phyloP scores from a whole-genome alignment of 2,888 invertebrate species.

The Heliconius erato region DNA sequence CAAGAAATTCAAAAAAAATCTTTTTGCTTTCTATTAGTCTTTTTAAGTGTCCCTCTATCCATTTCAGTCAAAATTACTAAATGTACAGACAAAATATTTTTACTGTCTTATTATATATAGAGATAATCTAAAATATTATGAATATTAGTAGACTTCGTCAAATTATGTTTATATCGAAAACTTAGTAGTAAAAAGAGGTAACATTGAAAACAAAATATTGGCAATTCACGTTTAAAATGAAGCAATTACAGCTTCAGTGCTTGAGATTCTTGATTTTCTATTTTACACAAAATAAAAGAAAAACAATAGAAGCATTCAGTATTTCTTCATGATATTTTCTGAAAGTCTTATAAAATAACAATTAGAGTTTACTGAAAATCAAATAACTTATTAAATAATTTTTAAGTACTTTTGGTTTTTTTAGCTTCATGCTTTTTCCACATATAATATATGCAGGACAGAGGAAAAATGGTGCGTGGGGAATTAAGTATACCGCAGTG shows the following conservation, averaged over 20 bases:
- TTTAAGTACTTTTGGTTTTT: too few species aligned
- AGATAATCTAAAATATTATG: not conserved
- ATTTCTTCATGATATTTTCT: constrained; percentile 2
- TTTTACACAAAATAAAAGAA: not conserved
- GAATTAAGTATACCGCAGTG: too few species aligned
- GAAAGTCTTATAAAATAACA: not conserved
- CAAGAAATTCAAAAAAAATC: too few species aligned
- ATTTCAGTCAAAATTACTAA: too few species aligned
- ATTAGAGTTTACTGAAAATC: not conserved
- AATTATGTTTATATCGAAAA: not conserved
- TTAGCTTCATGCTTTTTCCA: too few species aligned
- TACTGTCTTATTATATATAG: too few species aligned
- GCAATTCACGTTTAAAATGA: not conserved
- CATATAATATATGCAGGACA: too few species aligned
- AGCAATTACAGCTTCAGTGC: not conserved
- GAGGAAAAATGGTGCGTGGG: too few species aligned
- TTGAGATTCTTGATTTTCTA: not conserved
- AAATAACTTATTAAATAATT: too few species aligned
- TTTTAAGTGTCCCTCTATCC: too few species aligned
- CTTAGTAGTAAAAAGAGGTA: not conserved
- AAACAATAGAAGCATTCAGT: not conserved
- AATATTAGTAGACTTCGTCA: not conserved
- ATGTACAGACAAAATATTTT: too few species aligned
- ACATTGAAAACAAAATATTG: constrained; percentile 15
- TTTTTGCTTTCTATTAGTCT: too few species aligned